Evolutionary conservation across 2,888 invertebrate species (phyloP).

Genomic region (Cantharis rufa): DNA sequence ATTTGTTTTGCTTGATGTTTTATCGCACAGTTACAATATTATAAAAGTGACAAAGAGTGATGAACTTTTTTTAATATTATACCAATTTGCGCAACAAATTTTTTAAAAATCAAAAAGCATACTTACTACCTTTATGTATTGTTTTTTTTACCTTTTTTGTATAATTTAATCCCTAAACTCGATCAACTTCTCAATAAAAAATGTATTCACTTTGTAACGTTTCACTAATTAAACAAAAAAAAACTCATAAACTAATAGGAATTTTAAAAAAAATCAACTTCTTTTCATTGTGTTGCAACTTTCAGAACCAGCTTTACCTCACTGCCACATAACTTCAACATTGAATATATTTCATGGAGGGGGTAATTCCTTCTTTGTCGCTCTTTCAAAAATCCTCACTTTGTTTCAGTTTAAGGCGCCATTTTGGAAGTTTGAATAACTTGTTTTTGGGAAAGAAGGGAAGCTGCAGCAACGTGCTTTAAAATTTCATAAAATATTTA

Average conservation of each 20-base stretch:
- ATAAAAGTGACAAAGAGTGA: neutral
- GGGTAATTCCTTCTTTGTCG: neutral
- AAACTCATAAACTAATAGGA: neutral
- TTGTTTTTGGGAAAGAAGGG: constrained; percentile 25
- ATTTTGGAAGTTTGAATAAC: constrained; percentile 25
- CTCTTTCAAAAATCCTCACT: neutral
- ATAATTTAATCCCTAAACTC: neutral
- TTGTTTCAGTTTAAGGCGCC: constrained; percentile 7
- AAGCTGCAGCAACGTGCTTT: constrained; percentile 13
- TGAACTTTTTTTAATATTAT: neutral
- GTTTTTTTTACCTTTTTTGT: neutral
- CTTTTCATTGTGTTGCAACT: constrained; percentile 26
- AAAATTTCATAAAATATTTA: neutral
- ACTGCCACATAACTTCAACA: constrained; percentile 30
- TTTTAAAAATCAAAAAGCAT: neutral
- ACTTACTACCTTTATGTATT: neutral
- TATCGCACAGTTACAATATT: neutral
- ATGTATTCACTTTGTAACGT: neutral
- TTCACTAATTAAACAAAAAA: neutral
- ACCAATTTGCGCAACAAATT: neutral
- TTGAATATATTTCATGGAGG: constrained; percentile 21
- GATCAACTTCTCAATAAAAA: neutral
- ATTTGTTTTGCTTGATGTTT: neutral
- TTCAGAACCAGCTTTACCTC: constrained; percentile 18
- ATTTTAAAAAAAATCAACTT: constrained; percentile 7